Percentiles rank a stretch among this genome's conserved stretches.
These are phyloP conservation scores for Phlogophora meticulosa DNA, from an alignment of 2,888 invertebrate genomes.

Conservation along the genomic window DNA sequence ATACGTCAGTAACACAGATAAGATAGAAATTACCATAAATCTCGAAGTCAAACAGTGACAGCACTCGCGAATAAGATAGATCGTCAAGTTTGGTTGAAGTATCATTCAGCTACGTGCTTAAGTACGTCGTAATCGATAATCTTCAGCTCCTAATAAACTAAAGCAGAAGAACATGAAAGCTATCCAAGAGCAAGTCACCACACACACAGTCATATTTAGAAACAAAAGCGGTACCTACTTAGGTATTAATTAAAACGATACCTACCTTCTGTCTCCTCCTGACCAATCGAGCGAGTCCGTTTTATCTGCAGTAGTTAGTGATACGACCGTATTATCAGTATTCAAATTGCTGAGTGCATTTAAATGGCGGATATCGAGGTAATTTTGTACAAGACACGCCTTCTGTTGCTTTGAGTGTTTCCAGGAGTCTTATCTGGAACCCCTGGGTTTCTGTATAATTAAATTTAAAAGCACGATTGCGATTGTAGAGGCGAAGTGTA, in stretches of 20 bases:
- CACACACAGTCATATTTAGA: too few relatives aligned
- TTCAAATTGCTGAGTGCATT: constrained; percentile 75
- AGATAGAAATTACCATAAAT: constrained; percentile 26
- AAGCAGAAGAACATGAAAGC: not conserved
- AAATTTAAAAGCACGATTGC: constrained; percentile 35
- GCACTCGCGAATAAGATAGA: not conserved
- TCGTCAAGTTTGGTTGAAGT: not conserved
- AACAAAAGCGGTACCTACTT: constrained; percentile 2
- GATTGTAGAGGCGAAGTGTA: not conserved
- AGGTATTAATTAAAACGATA: constrained; percentile 33
- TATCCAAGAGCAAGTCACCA: not conserved
- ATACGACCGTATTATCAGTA: constrained; percentile 66
- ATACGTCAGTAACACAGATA: constrained; percentile 35
- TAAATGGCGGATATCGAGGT: constrained; percentile 82
- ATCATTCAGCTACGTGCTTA: not conserved
- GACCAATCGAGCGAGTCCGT: constrained; percentile 72
- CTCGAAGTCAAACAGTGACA: constrained; percentile 2
- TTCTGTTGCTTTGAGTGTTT: constrained; percentile 59
- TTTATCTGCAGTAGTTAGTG: constrained; percentile 67
- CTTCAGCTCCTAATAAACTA: not conserved
- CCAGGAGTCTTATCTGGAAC: constrained; percentile 44
- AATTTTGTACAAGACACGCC: constrained; percentile 76
- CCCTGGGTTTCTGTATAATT: constrained; percentile 34
- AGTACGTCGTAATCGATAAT: not conserved
- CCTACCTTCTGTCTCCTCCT: constrained; percentile 32